Base-by-base conservation (phyloP, 1,140 invertebrate species). In the Stenopsyche tienmushanensis region DNA sequence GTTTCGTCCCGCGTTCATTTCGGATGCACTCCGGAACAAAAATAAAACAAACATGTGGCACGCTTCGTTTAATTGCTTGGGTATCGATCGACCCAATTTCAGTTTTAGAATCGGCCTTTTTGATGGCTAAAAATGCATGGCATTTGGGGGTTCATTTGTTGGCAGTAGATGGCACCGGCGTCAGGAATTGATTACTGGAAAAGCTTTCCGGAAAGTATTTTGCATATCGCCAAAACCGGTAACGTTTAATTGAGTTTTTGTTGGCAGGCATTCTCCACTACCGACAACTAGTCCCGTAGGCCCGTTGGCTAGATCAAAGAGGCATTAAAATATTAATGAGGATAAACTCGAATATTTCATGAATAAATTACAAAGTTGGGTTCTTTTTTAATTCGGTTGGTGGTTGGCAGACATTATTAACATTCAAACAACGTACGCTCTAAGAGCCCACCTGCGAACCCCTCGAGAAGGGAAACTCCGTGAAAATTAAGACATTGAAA, bases 261-360 rank as follows among this genome's bases (percentile, higher is more conserved):
- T 21, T 18, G 17, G 52, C 52, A 17, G 20, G 25, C 52, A 13
- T 7, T n/a, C 52, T 18, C 20, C 25, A 25, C 26, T 9, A 18
- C 52, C 52, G 52, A 39, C 29, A n/a, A 55, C 29, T 29, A 41
- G 42, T 9, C 20, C 7, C n/a, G 9, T 24, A 20, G 50, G 23
- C 23, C 3, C 50, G 23, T 2, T 9, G 50, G 1, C n/a, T 45
- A 59, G 26, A 67, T 59, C 66, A 64, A 64, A 64, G 59, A 60
- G 50, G 55, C 41, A 62, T 68, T 64, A 58, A 64, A 68, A 68
- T 68, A 63, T 64, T 68, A 68, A 68, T 68, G 53, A 64, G 62
- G 45, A 54, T 50, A 60, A 68, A 68, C 55, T 64, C 9, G 55
- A 59, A 68, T 60, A 57, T 62, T 54, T 58, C 57, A 62, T 68